phyloP scores from a whole-genome alignment of 2,113 vertebrate species.

The Pogonocichla stellata region DNA sequence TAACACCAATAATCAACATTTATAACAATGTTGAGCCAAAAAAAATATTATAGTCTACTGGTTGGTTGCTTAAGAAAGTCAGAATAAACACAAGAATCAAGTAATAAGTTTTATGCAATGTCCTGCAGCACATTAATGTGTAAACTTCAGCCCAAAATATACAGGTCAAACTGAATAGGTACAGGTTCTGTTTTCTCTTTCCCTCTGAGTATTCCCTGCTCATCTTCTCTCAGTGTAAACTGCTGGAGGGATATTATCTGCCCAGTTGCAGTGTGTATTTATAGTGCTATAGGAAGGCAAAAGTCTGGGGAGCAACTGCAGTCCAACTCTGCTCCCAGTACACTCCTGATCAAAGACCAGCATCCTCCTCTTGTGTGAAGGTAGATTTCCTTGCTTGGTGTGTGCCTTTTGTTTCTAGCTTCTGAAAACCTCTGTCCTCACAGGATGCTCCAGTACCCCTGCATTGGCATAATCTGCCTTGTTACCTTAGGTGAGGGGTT shows the following conservation, averaged over 20 bases:
- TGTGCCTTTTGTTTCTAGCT: neutral
- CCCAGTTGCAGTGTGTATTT: neutral
- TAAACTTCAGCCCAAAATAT: neutral
- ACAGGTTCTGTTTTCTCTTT: neutral
- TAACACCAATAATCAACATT: neutral
- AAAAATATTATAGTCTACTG: neutral
- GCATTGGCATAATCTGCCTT: neutral
- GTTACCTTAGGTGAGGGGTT: neutral
- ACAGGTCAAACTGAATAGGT: neutral
- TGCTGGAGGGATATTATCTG: neutral
- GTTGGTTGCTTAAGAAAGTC: neutral
- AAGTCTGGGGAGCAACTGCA: neutral
- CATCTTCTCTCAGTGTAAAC: neutral
- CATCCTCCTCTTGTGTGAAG: neutral
- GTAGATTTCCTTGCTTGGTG: neutral
- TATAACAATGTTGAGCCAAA: neutral
- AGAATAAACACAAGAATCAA: neutral
- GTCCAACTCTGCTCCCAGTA: fast-evolving
- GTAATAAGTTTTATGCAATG: neutral
- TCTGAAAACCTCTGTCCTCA: neutral
- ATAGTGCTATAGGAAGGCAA: neutral
- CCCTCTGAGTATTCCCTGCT: neutral
- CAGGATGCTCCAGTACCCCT: neutral
- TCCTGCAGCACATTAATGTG: neutral
- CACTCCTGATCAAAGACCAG: neutral